Evolutionary conservation across 53 echinoderm and acorn worm genomes (phyloP).

Genomic region (Echinometra lucunter): DNA sequence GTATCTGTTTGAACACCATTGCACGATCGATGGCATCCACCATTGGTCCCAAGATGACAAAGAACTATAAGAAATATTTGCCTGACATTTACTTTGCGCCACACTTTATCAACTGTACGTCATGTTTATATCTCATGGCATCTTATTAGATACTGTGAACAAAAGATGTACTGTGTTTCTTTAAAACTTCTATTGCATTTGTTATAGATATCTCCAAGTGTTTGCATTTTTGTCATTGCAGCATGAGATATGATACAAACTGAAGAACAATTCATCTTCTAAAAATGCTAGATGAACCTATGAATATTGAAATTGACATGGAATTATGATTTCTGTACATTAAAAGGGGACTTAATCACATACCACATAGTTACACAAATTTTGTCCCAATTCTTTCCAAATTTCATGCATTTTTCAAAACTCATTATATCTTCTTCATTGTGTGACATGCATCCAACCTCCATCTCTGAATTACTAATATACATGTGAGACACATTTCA

Average conservation of each 20-base stretch:
- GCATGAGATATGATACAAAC: too few species aligned
- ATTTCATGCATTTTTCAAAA: neutral
- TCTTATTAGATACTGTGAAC: neutral
- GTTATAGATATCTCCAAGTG: too few species aligned
- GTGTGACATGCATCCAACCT: neutral
- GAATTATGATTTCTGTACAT: too few species aligned
- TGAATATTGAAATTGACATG: too few species aligned
- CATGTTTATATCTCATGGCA: neutral
- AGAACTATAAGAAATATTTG: neutral
- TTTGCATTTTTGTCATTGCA: too few species aligned
- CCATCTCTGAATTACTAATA: too few species aligned
- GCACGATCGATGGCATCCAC: neutral
- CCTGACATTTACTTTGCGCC: neutral
- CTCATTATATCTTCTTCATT: neutral
- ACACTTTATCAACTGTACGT: neutral
- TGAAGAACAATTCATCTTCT: too few species aligned
- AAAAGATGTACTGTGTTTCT: neutral
- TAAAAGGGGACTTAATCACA: too few species aligned
- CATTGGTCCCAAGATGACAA: neutral
- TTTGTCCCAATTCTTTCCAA: neutral
- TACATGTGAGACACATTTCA: too few species aligned
- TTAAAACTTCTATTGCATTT: too few species aligned
- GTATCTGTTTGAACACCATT: slow-evolving; percentile 34
- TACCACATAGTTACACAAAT: neutral
- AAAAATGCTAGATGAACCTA: too few species aligned